Conservation (phyloP, 2,113 vertebrate genomes). For the Epinephelus fuscoguttatus region DNA sequence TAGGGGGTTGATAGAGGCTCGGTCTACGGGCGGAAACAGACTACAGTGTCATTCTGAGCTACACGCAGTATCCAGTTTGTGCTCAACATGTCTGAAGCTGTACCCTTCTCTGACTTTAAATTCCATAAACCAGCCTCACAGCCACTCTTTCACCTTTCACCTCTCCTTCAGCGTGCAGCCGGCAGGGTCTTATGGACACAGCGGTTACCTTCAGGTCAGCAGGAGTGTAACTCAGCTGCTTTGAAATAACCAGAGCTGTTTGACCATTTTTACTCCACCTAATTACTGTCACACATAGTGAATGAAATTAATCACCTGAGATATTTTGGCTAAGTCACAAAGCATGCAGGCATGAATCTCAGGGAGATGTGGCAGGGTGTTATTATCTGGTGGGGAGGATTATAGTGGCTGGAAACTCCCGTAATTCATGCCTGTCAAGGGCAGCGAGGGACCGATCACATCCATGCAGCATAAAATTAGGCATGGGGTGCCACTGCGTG, state of each 20-base stretch:
- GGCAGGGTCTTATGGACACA: neutral
- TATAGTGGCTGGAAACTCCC: constrained; percentile 60
- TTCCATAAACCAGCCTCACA: constrained; percentile 26
- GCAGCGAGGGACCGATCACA: constrained; percentile 24
- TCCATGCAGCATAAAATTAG: constrained; percentile 44
- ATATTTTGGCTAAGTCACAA: constrained; percentile 52
- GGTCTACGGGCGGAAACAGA: constrained; percentile 15
- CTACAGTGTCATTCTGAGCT: constrained; percentile 43
- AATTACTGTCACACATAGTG: constrained; percentile 32
- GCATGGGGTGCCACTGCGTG: neutral
- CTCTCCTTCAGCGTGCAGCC: constrained; percentile 7
- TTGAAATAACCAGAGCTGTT: constrained; percentile 37
- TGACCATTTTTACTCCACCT: constrained; percentile 48
- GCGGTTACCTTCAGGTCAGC: constrained; percentile 3
- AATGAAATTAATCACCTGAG: constrained; percentile 64
- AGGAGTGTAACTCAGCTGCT: constrained; percentile 16
- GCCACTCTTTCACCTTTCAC: constrained; percentile 23
- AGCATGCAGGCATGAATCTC: constrained; percentile 37
- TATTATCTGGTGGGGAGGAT: constrained; percentile 62
- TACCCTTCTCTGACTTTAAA: constrained; percentile 28
- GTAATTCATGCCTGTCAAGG: constrained; percentile 62
- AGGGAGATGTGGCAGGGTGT: constrained; percentile 64
- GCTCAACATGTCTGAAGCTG: constrained; percentile 55
- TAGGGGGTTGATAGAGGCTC: constrained; percentile 24
- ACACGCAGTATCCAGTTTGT: constrained; percentile 42